Conservation (phyloP, 2,113 vertebrate genomes). For the Petrocephalus zakoni region DNA sequence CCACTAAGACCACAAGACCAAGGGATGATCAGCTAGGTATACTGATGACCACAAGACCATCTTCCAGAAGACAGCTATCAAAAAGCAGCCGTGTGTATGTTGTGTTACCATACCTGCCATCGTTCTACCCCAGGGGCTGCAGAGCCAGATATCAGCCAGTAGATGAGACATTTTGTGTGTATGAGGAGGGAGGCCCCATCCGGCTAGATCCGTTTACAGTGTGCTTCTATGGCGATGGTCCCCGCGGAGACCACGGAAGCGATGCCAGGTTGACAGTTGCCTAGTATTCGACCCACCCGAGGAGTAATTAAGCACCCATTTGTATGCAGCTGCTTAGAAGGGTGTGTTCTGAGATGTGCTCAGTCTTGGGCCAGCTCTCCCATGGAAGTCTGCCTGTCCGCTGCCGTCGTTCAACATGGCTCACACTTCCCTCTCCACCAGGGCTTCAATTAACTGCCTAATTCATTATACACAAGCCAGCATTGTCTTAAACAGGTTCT, state of each 20-base stretch:
- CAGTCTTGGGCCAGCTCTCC: background rate
- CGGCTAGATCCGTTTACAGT: background rate
- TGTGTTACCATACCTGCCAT: background rate
- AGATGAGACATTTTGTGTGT: background rate
- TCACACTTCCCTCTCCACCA: background rate
- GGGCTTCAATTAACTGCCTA: background rate
- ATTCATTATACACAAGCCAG: background rate
- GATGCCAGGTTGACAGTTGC: background rate
- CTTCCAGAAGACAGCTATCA: background rate
- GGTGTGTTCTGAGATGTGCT: background rate
- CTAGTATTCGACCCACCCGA: background rate
- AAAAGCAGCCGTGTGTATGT: background rate
- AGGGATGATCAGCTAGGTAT: background rate
- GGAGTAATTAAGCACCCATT: conserved; percentile 9
- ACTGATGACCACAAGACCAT: background rate
- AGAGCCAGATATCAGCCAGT: background rate
- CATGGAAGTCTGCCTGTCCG: background rate
- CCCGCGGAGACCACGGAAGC: background rate
- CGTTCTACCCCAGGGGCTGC: background rate
- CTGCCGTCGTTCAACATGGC: background rate
- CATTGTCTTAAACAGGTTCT: background rate
- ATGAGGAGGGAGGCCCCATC: background rate
- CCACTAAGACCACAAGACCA: background rate
- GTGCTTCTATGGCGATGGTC: background rate
- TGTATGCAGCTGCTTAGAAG: background rate